A percentile compares a stretch with the other conserved stretches of the same genome.
These are phyloP conservation scores for Diadophis punctatus DNA, from an alignment of 2,113 vertebrate genomes.

Conservation along the genomic window DNA sequence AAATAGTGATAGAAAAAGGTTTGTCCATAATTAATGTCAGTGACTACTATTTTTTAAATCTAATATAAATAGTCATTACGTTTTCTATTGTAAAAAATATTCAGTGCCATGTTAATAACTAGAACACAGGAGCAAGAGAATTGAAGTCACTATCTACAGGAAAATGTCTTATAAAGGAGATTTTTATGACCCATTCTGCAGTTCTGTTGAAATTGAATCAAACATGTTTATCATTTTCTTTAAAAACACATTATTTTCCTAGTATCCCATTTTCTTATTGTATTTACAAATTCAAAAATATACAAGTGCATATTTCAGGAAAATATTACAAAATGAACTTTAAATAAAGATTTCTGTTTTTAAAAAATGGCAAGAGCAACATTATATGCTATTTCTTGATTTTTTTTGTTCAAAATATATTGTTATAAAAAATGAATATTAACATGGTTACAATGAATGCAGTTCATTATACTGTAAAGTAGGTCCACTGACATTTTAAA, in stretches of 20 bases:
- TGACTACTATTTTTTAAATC: slow-evolving; percentile 23
- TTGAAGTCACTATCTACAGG: not conserved
- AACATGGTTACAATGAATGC: not conserved
- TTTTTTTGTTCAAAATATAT: not conserved
- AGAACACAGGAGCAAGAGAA: slow-evolving; percentile 2
- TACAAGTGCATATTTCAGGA: not conserved
- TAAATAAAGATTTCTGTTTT: not conserved
- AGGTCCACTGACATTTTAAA: slow-evolving; percentile 22
- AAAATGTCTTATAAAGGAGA: slow-evolving; percentile 19
- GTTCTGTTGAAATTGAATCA: not conserved
- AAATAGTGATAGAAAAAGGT: slow-evolving; percentile 30
- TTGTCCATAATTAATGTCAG: not conserved
- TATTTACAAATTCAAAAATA: not conserved
- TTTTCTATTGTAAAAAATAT: slow-evolving; percentile 27
- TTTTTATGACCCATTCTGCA: not conserved
- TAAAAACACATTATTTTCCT: slow-evolving; percentile 6
- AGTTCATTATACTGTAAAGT: not conserved
- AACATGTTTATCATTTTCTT: slow-evolving; percentile 8
- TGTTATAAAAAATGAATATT: not conserved
- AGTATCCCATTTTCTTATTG: slow-evolving; percentile 7
- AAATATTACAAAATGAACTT: not conserved
- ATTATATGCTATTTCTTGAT: not conserved
- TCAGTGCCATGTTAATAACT: slow-evolving; percentile 28
- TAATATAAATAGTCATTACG: slow-evolving; percentile 20
- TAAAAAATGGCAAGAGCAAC: not conserved